Percentiles rank a stretch among this genome's conserved stretches.
Conservation (phyloP, 2,888 invertebrate genomes). For the Achlya flavicornis region DNA sequence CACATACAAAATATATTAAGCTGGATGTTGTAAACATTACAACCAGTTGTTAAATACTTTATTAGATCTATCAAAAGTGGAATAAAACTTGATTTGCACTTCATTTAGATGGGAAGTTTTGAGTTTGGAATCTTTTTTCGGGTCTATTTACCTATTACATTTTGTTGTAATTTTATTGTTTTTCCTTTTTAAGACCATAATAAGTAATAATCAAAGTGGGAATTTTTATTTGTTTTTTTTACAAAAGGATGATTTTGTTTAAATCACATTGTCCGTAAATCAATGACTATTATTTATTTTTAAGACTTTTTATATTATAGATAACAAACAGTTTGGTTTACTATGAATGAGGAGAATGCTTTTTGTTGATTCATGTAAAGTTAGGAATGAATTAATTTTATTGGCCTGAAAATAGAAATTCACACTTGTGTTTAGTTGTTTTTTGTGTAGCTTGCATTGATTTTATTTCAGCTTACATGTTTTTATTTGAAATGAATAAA, state of each 20-base stretch:
- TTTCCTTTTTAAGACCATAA: constrained; percentile 60
- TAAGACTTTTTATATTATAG: constrained; percentile 53
- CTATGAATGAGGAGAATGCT: constrained; percentile 45
- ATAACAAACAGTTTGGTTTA: constrained; percentile 47
- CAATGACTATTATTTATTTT: constrained; percentile 65
- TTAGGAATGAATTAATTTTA: constrained; percentile 34
- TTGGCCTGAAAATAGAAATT: constrained; percentile 28
- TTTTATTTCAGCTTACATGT: constrained; percentile 40
- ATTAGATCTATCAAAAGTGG: constrained; percentile 14
- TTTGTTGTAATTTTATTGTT: constrained; percentile 51
- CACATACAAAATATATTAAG: background rate
- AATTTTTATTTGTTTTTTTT: constrained; percentile 62
- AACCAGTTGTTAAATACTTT: background rate
- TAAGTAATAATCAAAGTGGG: constrained; percentile 59
- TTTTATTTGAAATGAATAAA: constrained; percentile 31
- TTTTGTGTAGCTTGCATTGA: constrained; percentile 30
- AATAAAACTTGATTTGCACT: constrained; percentile 33
- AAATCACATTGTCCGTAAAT: constrained; percentile 60
- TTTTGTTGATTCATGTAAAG: constrained; percentile 48
- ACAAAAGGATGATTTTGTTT: constrained; percentile 65
- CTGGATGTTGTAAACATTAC: background rate
- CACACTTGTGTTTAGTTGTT: constrained; percentile 28
- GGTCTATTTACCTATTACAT: constrained; percentile 54
- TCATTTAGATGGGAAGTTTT: constrained; percentile 45
- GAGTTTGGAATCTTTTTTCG: constrained; percentile 55